These are phyloP conservation scores for Acanthosepion esculentum DNA, from an alignment of 2,888 invertebrate genomes.

Conservation along the genomic window DNA sequence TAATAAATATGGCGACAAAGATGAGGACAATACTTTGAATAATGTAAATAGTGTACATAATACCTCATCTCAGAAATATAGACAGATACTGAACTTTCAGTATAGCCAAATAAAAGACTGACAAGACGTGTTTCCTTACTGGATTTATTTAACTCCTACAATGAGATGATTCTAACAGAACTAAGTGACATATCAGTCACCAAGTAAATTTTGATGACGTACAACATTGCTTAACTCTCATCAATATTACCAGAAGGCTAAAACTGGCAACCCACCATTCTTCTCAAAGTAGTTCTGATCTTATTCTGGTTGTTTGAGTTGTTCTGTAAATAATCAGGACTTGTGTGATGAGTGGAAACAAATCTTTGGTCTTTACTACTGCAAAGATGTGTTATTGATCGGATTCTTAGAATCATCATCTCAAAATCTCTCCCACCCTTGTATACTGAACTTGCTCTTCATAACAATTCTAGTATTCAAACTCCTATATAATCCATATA, in stretches of 20 bases:
- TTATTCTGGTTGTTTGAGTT: background rate
- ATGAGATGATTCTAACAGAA: no score
- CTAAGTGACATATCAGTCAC: background rate
- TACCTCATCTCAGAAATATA: no score
- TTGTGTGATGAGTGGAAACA: background rate
- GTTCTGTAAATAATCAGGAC: background rate
- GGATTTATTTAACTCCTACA: no score
- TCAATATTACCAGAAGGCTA: background rate
- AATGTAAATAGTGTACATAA: no score
- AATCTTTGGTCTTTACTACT: background rate
- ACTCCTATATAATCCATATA: background rate
- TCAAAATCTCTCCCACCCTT: background rate
- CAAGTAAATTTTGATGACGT: background rate
- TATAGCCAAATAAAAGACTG: no score
- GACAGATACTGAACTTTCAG: no score
- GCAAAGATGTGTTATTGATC: background rate
- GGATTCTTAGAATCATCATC: background rate
- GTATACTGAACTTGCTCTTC: background rate
- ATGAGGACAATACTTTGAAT: no score
- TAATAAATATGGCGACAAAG: no score
- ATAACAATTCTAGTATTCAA: background rate
- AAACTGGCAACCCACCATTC: background rate
- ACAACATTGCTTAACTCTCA: background rate
- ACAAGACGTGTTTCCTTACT: no score
- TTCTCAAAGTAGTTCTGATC: background rate